Evolutionary conservation across 2,797 vertebrate species (phyloP).

Genomic region (Philypnodon macrostomus): DNA sequence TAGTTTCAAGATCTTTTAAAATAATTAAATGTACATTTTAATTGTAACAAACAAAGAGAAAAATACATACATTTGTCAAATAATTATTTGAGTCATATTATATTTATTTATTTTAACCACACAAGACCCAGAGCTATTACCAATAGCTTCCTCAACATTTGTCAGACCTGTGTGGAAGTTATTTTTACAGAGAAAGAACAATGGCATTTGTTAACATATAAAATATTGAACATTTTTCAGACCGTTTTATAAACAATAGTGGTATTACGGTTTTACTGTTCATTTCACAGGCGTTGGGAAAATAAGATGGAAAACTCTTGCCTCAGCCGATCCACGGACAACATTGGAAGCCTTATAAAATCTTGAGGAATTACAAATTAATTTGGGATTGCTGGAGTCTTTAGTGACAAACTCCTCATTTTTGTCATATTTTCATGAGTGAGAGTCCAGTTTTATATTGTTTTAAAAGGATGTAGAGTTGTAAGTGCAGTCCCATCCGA

Average conservation of each 20-base stretch:
- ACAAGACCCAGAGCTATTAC: too few species aligned
- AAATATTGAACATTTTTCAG: too few species aligned
- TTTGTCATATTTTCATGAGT: neutral
- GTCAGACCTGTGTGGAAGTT: slow-evolving; percentile 19
- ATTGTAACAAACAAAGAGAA: too few species aligned
- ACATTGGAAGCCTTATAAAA: slow-evolving; percentile 23
- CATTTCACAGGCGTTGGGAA: slow-evolving; percentile 27
- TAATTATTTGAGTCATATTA: too few species aligned
- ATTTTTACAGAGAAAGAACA: slow-evolving; percentile 26
- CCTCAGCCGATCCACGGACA: slow-evolving; percentile 19
- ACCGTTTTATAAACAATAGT: slow-evolving; percentile 13
- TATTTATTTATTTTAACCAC: too few species aligned
- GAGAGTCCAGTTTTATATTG: slow-evolving; percentile 3
- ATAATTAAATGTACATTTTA: too few species aligned
- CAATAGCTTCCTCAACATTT: too few species aligned
- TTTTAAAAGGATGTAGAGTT: slow-evolving; percentile 35
- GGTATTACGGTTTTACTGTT: slow-evolving; percentile 13
- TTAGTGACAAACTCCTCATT: slow-evolving; percentile 6
- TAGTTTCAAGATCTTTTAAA: too few species aligned
- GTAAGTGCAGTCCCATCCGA: slow-evolving; percentile 28
- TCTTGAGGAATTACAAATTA: slow-evolving; percentile 43
- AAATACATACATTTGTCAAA: too few species aligned
- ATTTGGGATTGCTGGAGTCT: slow-evolving; percentile 42
- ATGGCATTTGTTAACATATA: slow-evolving; percentile 36
- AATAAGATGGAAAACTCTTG: slow-evolving; percentile 18